Evolutionary conservation across 2,113 vertebrate genomes (phyloP).

Genomic region (Aplodontia rufa): DNA sequence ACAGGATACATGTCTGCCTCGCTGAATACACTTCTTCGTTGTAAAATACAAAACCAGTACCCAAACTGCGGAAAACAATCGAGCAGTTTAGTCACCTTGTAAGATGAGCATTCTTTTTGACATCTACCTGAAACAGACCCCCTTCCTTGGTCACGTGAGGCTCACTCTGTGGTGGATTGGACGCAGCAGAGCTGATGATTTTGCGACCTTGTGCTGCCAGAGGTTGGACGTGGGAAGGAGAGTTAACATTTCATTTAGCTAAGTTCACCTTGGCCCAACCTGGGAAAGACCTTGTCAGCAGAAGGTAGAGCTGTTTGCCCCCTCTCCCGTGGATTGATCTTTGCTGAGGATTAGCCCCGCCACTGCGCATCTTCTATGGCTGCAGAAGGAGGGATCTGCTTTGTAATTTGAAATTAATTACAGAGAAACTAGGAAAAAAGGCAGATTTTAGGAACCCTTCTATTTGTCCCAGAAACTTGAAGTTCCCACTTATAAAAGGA

Average conservation of each 20-base stretch:
- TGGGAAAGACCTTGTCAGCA: background rate
- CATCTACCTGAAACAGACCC: background rate
- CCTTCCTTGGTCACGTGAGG: background rate
- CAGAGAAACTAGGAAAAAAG: background rate
- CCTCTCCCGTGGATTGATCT: background rate
- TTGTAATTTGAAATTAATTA: slow-evolving; percentile 1
- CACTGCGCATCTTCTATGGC: background rate
- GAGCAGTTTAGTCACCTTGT: background rate
- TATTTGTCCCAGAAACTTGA: background rate
- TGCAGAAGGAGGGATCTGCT: background rate
- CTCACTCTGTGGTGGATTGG: background rate
- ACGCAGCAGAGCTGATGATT: background rate
- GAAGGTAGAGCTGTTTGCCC: background rate
- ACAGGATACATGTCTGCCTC: background rate
- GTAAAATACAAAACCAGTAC: background rate
- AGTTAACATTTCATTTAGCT: background rate
- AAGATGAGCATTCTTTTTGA: background rate
- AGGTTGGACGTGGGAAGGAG: background rate
- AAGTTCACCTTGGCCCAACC: background rate
- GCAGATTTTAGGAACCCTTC: background rate
- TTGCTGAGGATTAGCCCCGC: background rate
- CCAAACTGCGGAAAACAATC: background rate
- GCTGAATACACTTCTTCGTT: background rate
- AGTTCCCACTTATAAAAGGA: background rate
- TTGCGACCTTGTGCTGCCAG: background rate